Base-by-base conservation (phyloP, 2,113 vertebrate genomes). In the Mormyrus lacerda region DNA sequence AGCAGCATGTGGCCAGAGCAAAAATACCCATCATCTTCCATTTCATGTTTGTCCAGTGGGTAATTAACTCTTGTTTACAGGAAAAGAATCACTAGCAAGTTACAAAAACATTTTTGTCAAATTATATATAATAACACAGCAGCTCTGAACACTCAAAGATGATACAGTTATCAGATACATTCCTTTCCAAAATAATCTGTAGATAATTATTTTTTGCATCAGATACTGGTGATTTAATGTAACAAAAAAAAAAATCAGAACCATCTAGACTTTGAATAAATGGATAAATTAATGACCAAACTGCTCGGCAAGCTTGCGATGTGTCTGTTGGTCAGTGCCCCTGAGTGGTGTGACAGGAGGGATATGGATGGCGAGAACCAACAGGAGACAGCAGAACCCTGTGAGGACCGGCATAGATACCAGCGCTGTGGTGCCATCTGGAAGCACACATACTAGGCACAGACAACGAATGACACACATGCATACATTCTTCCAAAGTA, bases 371-470 rank as follows among this genome's bases (percentile, higher is more conserved):
- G n/a, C 61, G 3, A 15, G n/a, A 69, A 10, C 61, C 61, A 69
- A 31, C 61, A 69, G 27, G 8, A 48, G 21, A 48, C 44, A 27
- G 6, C 45, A 48, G 82, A 15, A 48, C 82, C 42, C n/a, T 69
- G 44, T 24, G 10, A 45, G 21, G 10, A 44, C 1, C 24, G 48
- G 42, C 42, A 2, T 27, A 69, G 61, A 65, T 4, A 69, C 61
- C 61, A 27, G 10, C 27, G 3, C 15, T n/a, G 4, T 50, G 10
- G 24, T 48, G 11, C 42, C 13, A 53, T 27, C 35, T 83, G 61
- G 3, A 69, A 69, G 61, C 61, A 13, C 55, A 50, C 10, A 19
- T 93, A 93, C 95, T 94, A 94, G 93, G 94, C 93, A 92, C 92
- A 91, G 90, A 51, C 51, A 55, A 84, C 69, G 87, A 92, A 94